Conservation (phyloP, 2,888 invertebrate genomes). For the Hirtodrosophila duncani region DNA sequence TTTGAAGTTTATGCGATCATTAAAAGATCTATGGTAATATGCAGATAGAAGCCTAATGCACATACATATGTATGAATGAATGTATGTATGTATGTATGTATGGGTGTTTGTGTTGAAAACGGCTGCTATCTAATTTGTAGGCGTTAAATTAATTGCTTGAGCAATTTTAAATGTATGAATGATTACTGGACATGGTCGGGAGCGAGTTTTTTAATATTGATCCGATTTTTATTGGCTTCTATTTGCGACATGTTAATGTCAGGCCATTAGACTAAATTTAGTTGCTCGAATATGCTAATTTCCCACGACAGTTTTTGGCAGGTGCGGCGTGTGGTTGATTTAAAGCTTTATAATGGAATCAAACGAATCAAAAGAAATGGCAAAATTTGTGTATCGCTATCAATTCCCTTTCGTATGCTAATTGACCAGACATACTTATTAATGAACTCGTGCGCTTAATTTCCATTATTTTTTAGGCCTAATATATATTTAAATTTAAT, state of each 20-base stretch:
- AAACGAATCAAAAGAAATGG: no score
- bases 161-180: slow-evolving; percentile 23
- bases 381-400: no score
- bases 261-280: slow-evolving; percentile 46
- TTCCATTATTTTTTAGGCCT: no score
- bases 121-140: slow-evolving; percentile 40
- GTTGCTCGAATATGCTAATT: slow-evolving; percentile 59
- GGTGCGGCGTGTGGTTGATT: slow-evolving; percentile 35
- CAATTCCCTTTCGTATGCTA: no score
- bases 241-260: slow-evolving; percentile 55
- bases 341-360: no score
- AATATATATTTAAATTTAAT: no score
- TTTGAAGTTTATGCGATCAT: slow-evolving; percentile 56
- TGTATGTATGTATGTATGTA: slow-evolving; percentile 1
- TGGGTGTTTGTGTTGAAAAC: slow-evolving; percentile 26
- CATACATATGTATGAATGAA: background rate
- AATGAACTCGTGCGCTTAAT: no score
- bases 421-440: no score
- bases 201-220: slow-evolving; percentile 24
- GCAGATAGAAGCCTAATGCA: slow-evolving; percentile 3
- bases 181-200: slow-evolving; percentile 22
- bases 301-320: slow-evolving; percentile 26
- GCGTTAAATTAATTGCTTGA: slow-evolving; percentile 39
- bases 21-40: slow-evolving; percentile 30
- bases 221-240: slow-evolving; percentile 44